Base-by-base conservation (phyloP, 1,140 invertebrate species). In the Colletes gigas region DNA sequence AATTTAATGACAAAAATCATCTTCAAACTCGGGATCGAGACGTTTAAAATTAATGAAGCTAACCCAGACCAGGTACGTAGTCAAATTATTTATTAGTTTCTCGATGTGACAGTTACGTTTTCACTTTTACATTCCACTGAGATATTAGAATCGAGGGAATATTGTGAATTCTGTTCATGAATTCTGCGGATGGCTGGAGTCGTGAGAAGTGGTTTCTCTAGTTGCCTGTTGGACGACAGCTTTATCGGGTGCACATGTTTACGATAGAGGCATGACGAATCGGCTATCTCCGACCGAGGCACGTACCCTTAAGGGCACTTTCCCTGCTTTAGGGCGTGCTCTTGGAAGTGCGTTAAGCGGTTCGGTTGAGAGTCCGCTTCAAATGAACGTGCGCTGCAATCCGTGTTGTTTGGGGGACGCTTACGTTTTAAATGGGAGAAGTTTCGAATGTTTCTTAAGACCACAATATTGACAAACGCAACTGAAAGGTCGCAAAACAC, bases 181-280 rank as follows among this genome's bases (percentile, higher is more conserved):
- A n/a, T 9, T 44, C 6, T 1, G 50, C 12, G 66, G 21, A 30
- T 41, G 66, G 21, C 15, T 19, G 39, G 12, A 47, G 39, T n/a
- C n/a, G 52, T 67, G 19, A 50, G 21, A 52, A 70, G 44, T 41
- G 66, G 8, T 44, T 10, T 41, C 10, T 52, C 41, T 41, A 10
- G 12, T 41, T 17, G 60, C 12, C 60, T 14, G 2, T 21, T 17
- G 21, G 55, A 12, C 10, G 67, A 78, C 66, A 52, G 41, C 19
- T 70, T n/a, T 78, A 78, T 70, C 44, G 15, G 4, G 44, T 41
- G 65, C 62, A 76, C 75, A 52, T 70, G 75, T 70, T 70, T 39
- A 70, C 75, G 66, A 70, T 70, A 60, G 4, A n/a, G 55, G 44
- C 57, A 70, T 54, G 66, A 78, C 67, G 75, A 78, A 78, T 78